These are phyloP conservation scores for Rhinopomastus cyanomelas DNA, from an alignment of 2,113 vertebrate genomes.

Conservation along the genomic window DNA sequence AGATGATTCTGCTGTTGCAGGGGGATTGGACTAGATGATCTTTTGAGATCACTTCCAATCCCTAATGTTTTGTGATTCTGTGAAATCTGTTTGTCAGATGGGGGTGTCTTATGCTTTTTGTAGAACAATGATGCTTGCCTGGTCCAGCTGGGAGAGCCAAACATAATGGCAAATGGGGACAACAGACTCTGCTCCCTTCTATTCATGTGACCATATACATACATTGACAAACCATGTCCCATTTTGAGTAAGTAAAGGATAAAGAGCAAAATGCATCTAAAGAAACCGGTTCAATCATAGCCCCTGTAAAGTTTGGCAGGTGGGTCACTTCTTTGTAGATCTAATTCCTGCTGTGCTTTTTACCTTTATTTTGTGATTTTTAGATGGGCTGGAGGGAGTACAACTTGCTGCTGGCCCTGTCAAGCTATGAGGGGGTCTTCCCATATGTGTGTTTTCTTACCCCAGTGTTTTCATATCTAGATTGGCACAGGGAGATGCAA, in stretches of 20 bases:
- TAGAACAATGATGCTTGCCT: neutral
- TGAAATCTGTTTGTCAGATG: neutral
- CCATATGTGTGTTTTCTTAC: neutral
- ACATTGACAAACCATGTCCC: neutral
- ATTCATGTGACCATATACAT: neutral
- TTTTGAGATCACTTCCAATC: too few species aligned
- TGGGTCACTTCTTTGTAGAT: neutral
- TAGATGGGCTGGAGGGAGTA: neutral
- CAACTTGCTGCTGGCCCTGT: neutral
- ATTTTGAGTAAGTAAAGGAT: neutral
- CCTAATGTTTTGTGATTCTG: too few species aligned
- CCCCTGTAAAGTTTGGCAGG: too few species aligned
- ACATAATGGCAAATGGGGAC: neutral
- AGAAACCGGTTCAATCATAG: too few species aligned
- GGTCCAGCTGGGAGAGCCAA: neutral
- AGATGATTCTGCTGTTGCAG: too few species aligned
- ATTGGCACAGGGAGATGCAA: neutral
- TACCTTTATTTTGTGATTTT: neutral
- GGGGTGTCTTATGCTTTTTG: neutral
- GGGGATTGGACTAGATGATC: too few species aligned
- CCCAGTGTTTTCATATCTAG: neutral
- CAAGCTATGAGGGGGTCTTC: neutral
- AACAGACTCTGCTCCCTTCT: neutral
- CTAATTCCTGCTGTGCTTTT: neutral
- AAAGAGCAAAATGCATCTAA: too few species aligned